These are phyloP conservation scores for Drosophila meridiana DNA, from an alignment of 2,888 invertebrate genomes.

Conservation along the genomic window DNA sequence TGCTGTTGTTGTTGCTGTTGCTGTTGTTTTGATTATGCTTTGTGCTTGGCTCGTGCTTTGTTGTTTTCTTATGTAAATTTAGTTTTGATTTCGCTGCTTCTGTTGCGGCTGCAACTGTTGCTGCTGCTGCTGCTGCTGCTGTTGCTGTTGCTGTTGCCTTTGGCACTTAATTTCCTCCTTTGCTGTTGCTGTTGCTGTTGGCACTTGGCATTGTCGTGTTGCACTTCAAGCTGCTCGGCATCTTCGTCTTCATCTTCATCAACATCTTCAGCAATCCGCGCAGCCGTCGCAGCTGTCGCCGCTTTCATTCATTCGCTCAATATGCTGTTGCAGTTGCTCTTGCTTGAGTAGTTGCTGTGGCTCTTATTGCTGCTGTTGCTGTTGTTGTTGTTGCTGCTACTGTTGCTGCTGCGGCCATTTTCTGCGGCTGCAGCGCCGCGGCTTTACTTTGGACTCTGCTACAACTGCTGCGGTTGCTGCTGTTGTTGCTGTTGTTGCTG, in stretches of 20 bases:
- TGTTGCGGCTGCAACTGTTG: constrained; percentile 21
- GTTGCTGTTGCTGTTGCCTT: constrained; percentile 14
- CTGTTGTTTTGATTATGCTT: constrained; percentile 44
- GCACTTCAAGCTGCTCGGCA: constrained; percentile 53
- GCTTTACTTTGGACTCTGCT: constrained; percentile 36
- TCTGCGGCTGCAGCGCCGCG: constrained; percentile 48
- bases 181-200: constrained; percentile 47
- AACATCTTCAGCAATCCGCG: constrained; percentile 48
- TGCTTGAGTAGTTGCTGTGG: constrained; percentile 24
- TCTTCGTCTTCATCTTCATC: constrained; percentile 49
- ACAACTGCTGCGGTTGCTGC: constrained; percentile 34
- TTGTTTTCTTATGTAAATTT: constrained; percentile 61
- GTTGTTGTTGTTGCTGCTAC: constrained; percentile 23
- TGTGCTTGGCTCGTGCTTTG: constrained; percentile 8
- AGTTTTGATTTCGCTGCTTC: constrained; percentile 54
- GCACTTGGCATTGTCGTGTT: constrained; percentile 58
- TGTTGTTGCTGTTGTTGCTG: not conserved
- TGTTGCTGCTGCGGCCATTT: constrained; percentile 62
- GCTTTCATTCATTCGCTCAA: constrained; percentile 60
- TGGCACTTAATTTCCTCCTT: constrained; percentile 12
- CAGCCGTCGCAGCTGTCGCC: constrained; percentile 49
- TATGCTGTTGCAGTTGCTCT: constrained; percentile 33
- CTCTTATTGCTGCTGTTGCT: constrained; percentile 27
- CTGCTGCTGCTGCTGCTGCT: constrained; percentile 16
- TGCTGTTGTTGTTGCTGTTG: constrained; percentile 14